Conservation (phyloP, 2,113 vertebrate species). For the Cebus imitator region DNA sequence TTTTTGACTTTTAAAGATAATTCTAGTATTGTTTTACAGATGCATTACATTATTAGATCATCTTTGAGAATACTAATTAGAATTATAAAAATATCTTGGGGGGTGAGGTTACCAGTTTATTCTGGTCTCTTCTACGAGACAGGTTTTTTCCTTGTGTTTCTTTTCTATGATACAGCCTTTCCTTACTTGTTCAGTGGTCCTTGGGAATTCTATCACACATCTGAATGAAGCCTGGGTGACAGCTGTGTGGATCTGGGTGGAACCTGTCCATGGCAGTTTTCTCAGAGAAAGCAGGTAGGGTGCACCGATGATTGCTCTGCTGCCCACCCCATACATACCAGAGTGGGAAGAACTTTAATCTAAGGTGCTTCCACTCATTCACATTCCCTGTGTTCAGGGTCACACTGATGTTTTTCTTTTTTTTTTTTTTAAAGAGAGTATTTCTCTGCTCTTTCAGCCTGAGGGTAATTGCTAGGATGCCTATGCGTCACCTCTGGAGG, state of each 20-base stretch:
- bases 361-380: neutral
- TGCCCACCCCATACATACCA: neutral
- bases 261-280: neutral
- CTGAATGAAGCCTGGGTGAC: neutral
- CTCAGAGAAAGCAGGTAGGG: neutral
- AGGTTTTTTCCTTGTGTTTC: neutral
- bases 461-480: neutral
- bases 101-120: neutral
- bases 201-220: neutral
- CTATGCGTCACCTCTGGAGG: neutral
- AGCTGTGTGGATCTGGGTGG: neutral
- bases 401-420: neutral
- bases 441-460: neutral
- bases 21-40: neutral
- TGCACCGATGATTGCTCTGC: accelerated
- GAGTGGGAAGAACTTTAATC: neutral
- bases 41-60: neutral
- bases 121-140: neutral
- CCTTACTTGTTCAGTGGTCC: neutral
- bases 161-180: neutral
- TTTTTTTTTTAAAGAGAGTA: neutral
- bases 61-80: neutral
- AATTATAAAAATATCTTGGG: neutral
- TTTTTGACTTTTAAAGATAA: neutral
- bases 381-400: neutral